These are phyloP conservation scores for Cranoglanis bouderius DNA, from an alignment of 2,113 vertebrate genomes.

Conservation along the genomic window DNA sequence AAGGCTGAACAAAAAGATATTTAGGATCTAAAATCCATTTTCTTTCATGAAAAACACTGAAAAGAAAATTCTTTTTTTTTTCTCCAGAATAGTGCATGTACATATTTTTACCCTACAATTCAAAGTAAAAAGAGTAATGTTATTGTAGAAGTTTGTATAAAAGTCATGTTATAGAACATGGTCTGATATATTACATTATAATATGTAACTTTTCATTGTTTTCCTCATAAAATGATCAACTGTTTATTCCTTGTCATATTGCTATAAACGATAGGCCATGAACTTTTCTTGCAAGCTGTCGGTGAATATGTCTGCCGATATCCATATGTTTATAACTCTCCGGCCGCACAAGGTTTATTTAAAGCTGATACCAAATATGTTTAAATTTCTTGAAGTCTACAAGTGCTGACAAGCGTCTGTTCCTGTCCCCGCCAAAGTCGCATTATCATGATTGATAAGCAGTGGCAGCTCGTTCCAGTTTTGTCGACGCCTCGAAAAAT, in stretches of 20 bases:
- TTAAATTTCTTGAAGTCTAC: constrained; percentile 17
- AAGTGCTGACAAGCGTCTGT: constrained; percentile 43
- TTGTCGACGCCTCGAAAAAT: constrained; percentile 16
- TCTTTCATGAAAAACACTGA: neutral
- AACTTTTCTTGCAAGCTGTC: neutral
- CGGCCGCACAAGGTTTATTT: neutral
- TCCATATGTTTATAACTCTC: neutral
- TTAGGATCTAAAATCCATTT: neutral
- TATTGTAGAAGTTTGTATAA: neutral
- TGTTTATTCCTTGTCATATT: neutral
- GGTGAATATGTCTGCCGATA: neutral
- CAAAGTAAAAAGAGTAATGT: neutral
- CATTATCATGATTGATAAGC: constrained; percentile 49
- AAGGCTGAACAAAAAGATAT: neutral
- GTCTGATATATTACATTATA: neutral
- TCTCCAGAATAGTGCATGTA: neutral
- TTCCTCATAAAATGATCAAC: neutral
- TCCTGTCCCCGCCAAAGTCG: constrained; percentile 16
- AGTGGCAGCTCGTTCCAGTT: neutral
- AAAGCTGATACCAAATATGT: neutral
- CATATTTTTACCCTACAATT: neutral
- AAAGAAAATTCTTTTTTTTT: neutral
- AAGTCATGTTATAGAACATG: neutral
- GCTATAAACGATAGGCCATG: neutral
- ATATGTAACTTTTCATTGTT: neutral